Conservation (phyloP, 2,888 invertebrate genomes). For the Chaitophorus viminalis region DNA sequence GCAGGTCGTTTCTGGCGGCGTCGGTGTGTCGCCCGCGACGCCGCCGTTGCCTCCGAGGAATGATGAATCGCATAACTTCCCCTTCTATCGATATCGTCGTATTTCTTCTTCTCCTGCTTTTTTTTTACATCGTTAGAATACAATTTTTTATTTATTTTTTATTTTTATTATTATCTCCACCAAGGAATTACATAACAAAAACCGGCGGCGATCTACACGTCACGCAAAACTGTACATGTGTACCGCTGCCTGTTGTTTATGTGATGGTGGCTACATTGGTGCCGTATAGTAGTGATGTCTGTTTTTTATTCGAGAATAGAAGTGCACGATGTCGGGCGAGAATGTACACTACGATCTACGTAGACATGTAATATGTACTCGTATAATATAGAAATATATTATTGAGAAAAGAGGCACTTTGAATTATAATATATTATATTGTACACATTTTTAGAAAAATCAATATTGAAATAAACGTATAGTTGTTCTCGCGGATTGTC, state of each 20-base stretch:
- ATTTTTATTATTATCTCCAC: conserved; percentile 22
- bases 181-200: conserved; percentile 29
- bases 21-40: conserved; percentile 49
- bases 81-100: conserved; percentile 45
- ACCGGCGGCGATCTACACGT: background rate
- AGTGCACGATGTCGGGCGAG: background rate
- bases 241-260: background rate
- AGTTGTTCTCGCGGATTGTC: conserved; percentile 19
- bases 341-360: background rate
- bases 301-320: background rate
- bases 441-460: conserved; percentile 16
- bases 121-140: conserved; percentile 6
- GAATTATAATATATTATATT: conserved; percentile 25
- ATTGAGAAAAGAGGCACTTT: background rate
- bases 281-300: background rate
- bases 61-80: conserved; percentile 57
- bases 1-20: conserved; percentile 57
- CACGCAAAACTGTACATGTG: background rate
- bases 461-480: conserved; percentile 29
- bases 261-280: background rate
- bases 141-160: background rate
- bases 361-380: no score
- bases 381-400: no score
- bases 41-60: conserved; percentile 29
- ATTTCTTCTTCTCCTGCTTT: background rate